Evolutionary conservation across 23 tunicate species (phyloP), one percentile per base, ranked within the genome.

Genomic region (Corella eumyota): DNA sequence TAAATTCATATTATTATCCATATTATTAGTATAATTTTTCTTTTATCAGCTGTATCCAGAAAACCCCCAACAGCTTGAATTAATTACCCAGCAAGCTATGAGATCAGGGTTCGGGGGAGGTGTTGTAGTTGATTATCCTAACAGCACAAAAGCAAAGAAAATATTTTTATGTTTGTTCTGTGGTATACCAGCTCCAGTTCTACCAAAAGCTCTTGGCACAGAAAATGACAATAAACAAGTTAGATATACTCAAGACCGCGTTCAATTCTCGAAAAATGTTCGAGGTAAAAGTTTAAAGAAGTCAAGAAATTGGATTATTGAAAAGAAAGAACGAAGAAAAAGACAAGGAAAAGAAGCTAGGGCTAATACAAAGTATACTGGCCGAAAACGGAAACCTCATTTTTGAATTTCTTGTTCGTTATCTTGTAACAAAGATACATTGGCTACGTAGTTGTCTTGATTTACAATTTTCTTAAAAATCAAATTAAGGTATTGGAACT

Each of bases 51-150:
- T 93, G 9, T 93, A 93, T 50, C 99, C 99, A 9, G 99, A 93
- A 40, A 85, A 68, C 62, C 99, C 99, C 6, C 75, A 78, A 38
- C 99, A 93, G 49, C 58, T 93, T 30, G 99, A 93, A 68, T 53
- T 93, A 26, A 85, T 93, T 13, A 93, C 93, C 37, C 45, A 67
- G 20, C 87, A 73, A 30, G 95, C 99, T 20, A 86, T 90, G 24
- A 47, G 90, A 24, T 92, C 99, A 47, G 99, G 99, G 2, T 93
- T 93, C 44, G 73, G 81, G 52, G 99, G 99, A 25, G 99, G 99
- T 11, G 99, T 93, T 29, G 88, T 93, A 6, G 79, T 93, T 11
- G 99, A 93, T 55, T 85, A 71, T 48, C 99, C 99, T 3, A 73
- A 93, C 67, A 85, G 95, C 47, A 62, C 99, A 1, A 93, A 93